Percentiles rank a stretch among this genome's conserved stretches.
Evolutionary conservation across 2,888 invertebrate genomes (phyloP).

Genomic region (Agrochola circellaris): DNA sequence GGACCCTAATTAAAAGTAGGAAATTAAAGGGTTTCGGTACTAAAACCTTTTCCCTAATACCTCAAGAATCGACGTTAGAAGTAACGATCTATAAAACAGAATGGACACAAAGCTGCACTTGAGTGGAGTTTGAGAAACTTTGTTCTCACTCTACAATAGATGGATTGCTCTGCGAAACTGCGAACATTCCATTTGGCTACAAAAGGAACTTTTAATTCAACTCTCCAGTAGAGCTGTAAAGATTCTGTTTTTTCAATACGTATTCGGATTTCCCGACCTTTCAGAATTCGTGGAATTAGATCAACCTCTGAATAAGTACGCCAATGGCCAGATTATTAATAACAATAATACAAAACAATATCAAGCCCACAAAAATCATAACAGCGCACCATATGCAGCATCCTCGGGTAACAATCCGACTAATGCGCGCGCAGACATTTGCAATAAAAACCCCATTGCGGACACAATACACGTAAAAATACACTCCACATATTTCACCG

Average conservation of each 20-base stretch:
- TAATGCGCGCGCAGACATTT: constrained; percentile 82
- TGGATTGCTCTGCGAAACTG: constrained; percentile 41
- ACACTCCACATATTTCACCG: constrained; percentile 68
- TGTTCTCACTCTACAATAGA: constrained; percentile 20
- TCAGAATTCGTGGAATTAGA: not conserved
- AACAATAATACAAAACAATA: constrained; percentile 57
- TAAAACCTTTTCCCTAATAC: constrained; percentile 59
- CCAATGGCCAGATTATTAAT: constrained; percentile 7
- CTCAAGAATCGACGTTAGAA: constrained; percentile 44
- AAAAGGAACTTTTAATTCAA: constrained; percentile 51
- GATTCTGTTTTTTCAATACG: constrained; percentile 33
- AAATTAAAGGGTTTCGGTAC: constrained; percentile 56
- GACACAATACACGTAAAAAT: constrained; percentile 74
- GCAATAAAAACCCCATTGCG: constrained; percentile 82
- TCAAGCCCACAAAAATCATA: constrained; percentile 70
- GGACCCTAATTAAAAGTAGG: constrained; percentile 65
- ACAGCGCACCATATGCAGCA: constrained; percentile 80
- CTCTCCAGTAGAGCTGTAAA: constrained; percentile 19
- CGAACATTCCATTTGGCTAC: constrained; percentile 42
- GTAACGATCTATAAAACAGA: constrained; percentile 50
- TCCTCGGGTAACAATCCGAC: constrained; percentile 77
- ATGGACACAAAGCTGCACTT: constrained; percentile 28
- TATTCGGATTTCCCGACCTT: not conserved
- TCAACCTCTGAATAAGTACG: not conserved
- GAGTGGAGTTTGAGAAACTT: constrained; percentile 35